These are phyloP conservation scores for Cyprinella venusta DNA, from an alignment of 2,797 vertebrate species.

Conservation along the genomic window DNA sequence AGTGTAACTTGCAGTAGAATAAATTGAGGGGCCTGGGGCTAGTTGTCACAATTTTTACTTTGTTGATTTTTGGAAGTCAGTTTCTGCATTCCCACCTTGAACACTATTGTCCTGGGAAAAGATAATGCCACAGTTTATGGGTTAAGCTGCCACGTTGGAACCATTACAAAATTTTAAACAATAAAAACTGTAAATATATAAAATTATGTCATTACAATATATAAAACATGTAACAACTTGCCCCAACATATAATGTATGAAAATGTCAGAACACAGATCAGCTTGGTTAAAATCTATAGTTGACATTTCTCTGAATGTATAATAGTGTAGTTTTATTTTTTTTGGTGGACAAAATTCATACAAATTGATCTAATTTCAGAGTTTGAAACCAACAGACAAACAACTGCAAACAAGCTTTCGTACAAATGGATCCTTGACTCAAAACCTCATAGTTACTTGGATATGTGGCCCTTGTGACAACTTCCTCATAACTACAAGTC, in stretches of 20 bases:
- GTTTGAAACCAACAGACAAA: background rate
- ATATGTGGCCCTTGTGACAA: background rate
- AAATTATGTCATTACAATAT: background rate
- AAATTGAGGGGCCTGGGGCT: background rate
- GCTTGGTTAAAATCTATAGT: background rate
- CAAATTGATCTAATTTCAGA: background rate
- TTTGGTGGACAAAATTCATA: background rate
- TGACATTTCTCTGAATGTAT: background rate
- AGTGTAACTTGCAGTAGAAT: background rate
- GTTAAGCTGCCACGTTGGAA: background rate
- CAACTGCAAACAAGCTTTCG: background rate
- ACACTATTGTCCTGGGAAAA: background rate
- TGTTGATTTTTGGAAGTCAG: background rate
- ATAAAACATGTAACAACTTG: background rate
- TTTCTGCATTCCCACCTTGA: background rate
- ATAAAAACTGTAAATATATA: background rate
- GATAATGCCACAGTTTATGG: background rate
- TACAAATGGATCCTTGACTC: background rate
- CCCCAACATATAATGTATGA: background rate
- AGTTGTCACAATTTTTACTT: conserved; percentile 6
- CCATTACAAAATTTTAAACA: background rate
- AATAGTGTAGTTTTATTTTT: background rate
- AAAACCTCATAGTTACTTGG: background rate
- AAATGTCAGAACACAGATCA: background rate
- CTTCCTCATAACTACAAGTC: background rate